These are phyloP conservation scores for Anagrus nilaparvatae DNA, from an alignment of 1,140 invertebrate genomes.

Conservation along the genomic window DNA sequence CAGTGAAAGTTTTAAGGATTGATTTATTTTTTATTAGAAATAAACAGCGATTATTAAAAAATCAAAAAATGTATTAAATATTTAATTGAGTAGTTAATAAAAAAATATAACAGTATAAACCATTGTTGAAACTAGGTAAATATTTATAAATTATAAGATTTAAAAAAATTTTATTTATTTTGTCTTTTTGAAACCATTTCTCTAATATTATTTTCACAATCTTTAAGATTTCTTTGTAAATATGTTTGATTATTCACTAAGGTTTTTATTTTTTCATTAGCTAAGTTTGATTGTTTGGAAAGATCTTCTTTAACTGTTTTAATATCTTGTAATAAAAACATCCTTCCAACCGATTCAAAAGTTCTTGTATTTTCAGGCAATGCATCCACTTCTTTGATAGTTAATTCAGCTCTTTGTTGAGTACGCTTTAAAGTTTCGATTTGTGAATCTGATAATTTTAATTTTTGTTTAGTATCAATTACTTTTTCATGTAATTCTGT, in stretches of 20 bases:
- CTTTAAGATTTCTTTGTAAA: conserved; percentile 68
- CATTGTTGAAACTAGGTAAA: too few relatives aligned
- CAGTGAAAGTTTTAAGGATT: too few relatives aligned
- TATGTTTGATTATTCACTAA: conserved; percentile 67
- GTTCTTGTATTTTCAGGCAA: conserved; percentile 53
- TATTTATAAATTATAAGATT: too few relatives aligned
- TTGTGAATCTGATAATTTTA: conserved; percentile 69
- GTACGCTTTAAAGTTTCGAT: conserved; percentile 59
- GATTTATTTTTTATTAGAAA: too few relatives aligned
- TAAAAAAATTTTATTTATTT: conserved; percentile 29
- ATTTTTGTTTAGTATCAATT: conserved; percentile 67
- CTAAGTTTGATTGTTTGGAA: conserved; percentile 46
- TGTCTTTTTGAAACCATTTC: conserved; percentile 67
- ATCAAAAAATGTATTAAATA: too few relatives aligned
- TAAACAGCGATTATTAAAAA: too few relatives aligned
- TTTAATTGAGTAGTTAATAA: too few relatives aligned
- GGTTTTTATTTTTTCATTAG: conserved; percentile 61
- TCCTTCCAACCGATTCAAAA: conserved; percentile 73
- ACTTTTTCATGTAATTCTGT: conserved; percentile 74
- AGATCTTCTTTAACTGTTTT: conserved; percentile 55
- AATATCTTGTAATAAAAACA: conserved; percentile 68
- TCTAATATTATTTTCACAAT: conserved; percentile 73
- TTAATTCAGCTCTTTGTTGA: conserved; percentile 62
- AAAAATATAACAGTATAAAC: too few relatives aligned
- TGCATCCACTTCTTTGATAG: conserved; percentile 47